Conservation (phyloP, 1,140 invertebrate genomes). For the Brachionus sp. region DNA sequence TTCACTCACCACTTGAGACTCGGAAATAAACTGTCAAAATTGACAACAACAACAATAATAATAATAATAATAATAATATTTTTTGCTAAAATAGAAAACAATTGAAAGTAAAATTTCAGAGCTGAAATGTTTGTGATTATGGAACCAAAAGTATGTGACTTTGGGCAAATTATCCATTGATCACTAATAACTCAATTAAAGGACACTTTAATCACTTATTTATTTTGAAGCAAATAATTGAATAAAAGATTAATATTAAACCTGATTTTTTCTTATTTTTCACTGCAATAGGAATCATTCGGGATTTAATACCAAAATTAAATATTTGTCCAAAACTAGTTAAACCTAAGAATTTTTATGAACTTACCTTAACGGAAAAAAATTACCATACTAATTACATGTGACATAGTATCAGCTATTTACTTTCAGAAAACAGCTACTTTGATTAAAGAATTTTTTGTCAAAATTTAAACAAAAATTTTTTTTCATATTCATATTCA, state of each 20-base stretch:
- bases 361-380: slow-evolving; percentile 21
- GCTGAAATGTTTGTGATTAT: background rate
- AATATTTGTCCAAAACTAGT: slow-evolving; percentile 5
- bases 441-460: too few relatives aligned
- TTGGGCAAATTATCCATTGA: background rate
- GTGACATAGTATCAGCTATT: background rate
- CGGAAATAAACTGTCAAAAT: slow-evolving; percentile 3
- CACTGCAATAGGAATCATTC: background rate
- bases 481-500: too few relatives aligned
- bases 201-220: slow-evolving; percentile 38
- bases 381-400: slow-evolving; percentile 1
- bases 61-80: background rate
- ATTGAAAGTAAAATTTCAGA: background rate
- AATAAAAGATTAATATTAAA: slow-evolving; percentile 25
- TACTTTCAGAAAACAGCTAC: background rate
- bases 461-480: too few relatives aligned
- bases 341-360: background rate
- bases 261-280: slow-evolving; percentile 11
- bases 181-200: slow-evolving; percentile 24
- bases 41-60: background rate
- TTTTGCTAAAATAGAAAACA: background rate
- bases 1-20: slow-evolving; percentile 5
- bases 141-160: background rate
- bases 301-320: background rate
- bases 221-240: slow-evolving; percentile 3